These are phyloP conservation scores for Urocitellus parryii DNA, from an alignment of 2,113 vertebrate species.

Conservation along the genomic window DNA sequence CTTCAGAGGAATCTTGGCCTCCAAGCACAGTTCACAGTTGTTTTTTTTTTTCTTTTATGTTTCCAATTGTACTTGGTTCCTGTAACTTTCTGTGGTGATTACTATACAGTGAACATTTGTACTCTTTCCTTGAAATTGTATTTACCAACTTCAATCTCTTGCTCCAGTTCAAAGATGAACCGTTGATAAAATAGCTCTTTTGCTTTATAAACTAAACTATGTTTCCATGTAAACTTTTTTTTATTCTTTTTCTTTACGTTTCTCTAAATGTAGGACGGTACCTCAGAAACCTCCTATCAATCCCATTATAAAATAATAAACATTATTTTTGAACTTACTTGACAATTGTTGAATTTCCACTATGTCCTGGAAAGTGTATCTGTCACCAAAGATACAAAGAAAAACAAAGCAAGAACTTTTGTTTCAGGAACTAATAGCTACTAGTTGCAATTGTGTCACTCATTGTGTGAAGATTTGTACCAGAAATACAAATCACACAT, in stretches of 20 bases:
- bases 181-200: slow-evolving; percentile 35
- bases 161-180: slow-evolving; percentile 64
- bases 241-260: slow-evolving; percentile 35
- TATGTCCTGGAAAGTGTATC: neutral
- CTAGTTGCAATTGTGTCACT: neutral
- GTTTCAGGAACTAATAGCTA: neutral
- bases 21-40: slow-evolving; percentile 30
- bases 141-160: slow-evolving; percentile 46
- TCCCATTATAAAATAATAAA: slow-evolving; percentile 40
- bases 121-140: slow-evolving; percentile 31
- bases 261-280: slow-evolving; percentile 54
- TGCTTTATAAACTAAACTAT: neutral
- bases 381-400: neutral
- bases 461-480: neutral
- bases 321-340: neutral
- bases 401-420: neutral
- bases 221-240: slow-evolving; percentile 47
- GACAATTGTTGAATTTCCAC: slow-evolving; percentile 11
- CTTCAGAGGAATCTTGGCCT: slow-evolving; percentile 20
- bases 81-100: slow-evolving; percentile 43
- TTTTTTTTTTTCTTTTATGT: neutral
- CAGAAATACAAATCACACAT: neutral
- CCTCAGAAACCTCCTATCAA: neutral
- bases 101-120: slow-evolving; percentile 13
- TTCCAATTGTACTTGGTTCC: slow-evolving; percentile 28